Conservation (phyloP, 2,888 invertebrate genomes). For the Limenitis camilla region DNA sequence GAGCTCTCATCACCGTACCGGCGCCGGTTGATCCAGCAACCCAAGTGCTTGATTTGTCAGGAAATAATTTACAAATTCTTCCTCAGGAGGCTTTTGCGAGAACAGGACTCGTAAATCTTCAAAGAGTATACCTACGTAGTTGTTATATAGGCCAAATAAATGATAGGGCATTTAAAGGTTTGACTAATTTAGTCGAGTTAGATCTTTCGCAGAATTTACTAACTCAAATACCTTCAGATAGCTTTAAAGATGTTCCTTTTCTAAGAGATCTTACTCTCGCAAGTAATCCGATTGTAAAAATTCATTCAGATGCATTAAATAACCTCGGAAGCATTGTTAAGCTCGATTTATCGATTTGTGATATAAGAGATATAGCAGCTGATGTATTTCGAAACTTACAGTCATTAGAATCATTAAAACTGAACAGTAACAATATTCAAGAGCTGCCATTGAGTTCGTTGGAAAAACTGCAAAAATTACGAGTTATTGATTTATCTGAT, state of each 20-base stretch:
- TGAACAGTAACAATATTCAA: constrained; percentile 86
- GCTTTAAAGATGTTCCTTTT: constrained; percentile 86
- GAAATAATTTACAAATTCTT: constrained; percentile 88
- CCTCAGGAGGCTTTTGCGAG: constrained; percentile 87
- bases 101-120: constrained; percentile 88
- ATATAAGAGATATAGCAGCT: constrained; percentile 84
- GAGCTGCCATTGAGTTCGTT: constrained; percentile 83
- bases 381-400: constrained; percentile 82
- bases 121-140: constrained; percentile 87
- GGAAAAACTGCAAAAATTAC: constrained; percentile 81
- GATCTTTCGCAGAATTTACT: constrained; percentile 90
- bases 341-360: constrained; percentile 88
- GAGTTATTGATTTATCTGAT: constrained; percentile 87
- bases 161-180: constrained; percentile 86
- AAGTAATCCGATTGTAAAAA: constrained; percentile 87
- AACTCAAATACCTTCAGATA: constrained; percentile 84
- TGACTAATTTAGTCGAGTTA: constrained; percentile 92
- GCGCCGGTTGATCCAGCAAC: constrained; percentile 90
- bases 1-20: constrained; percentile 87
- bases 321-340: constrained; percentile 85
- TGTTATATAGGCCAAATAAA: constrained; percentile 92
- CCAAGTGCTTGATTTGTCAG: constrained; percentile 92
- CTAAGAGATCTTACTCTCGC: constrained; percentile 86
- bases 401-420: constrained; percentile 83
- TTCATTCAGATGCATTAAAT: constrained; percentile 83